Evolutionary conservation across 1,140 invertebrate species (phyloP).

Genomic region (Solenopsis fugax): DNA sequence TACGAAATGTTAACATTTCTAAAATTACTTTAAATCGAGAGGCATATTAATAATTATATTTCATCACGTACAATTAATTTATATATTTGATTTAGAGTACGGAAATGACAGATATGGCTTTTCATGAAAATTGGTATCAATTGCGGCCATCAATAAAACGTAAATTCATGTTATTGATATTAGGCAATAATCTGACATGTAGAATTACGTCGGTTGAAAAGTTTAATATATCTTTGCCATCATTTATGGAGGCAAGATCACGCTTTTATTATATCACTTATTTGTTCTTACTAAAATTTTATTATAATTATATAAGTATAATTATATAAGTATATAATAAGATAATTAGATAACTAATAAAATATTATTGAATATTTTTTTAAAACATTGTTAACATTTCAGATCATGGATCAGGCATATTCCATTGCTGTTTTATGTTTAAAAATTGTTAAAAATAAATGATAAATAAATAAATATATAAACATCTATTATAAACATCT

Average conservation of each 20-base stretch:
- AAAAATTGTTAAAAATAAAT: background rate
- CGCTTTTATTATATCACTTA: background rate
- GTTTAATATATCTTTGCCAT: conserved; percentile 64
- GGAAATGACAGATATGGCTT: conserved; percentile 56
- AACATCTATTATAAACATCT: background rate
- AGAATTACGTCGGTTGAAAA: conserved; percentile 38
- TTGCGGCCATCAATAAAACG: background rate
- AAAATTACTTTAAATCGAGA: background rate
- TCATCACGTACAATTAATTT: background rate
- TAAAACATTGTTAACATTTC: background rate
- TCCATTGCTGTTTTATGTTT: background rate
- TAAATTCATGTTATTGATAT: conserved; percentile 46
- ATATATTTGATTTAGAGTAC: conserved; percentile 59
- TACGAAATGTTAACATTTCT: background rate
- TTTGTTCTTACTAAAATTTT: background rate
- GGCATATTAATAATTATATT: background rate
- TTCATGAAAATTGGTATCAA: conserved; percentile 69
- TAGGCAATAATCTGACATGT: conserved; percentile 64
- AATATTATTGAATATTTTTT: background rate
- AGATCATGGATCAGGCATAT: conserved; percentile 9
- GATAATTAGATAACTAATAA: too few species aligned
- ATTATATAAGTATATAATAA: too few species aligned
- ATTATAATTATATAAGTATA: too few species aligned
- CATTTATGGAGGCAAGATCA: conserved; percentile 65
- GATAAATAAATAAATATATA: background rate